Base-by-base conservation (phyloP, 2,797 vertebrate genomes). In the Psittacula derbiana region DNA sequence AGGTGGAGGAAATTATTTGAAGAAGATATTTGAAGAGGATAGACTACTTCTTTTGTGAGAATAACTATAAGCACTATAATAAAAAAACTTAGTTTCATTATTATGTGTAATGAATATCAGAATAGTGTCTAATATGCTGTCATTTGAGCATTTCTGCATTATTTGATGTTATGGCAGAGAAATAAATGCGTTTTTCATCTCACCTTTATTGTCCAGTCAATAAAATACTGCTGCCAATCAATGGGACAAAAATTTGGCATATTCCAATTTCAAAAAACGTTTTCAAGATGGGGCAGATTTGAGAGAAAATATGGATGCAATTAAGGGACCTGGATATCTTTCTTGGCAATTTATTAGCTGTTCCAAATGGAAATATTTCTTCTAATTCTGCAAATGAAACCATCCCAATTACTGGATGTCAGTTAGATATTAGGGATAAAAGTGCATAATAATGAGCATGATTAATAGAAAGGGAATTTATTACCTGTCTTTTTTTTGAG, bases 401-500 rank as follows among this genome's bases (percentile, higher is more conserved):
- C n/a, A 43, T 91, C 62, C 58, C 62, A 81, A 55, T 88, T 83
- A 81, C 16, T 73, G 47, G 17, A 81, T 81, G 44, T 41, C 43
- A 86, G 73, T 94, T 79, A 78, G 66, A 64, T 92, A 91, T 91
- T 88, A 92, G 46, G 21, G 55, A 80, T 82, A 86, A 88, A 94
- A 94, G 16, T 70, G 62, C 33, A 57, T 49, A 60, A 17, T 71
- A 93, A 88, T 82, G 24, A 93, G 12, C 30, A 58, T 43, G 16
- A 67, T 70, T 27, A 83, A 90, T 62, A 91, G 47, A 84, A 93
- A 84, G 30, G 6, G 47, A 92, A 92, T 84, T 57, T 90, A 73
- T 91, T 90, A 58, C 31, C 17, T 71, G 5, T 31, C 6, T 52
- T 67, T 6, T 80, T 80, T 88, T 86, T 55, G 24, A 43, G 5